These are phyloP conservation scores for Dicyrtomina minuta DNA, from an alignment of 2,888 invertebrate species.

Conservation along the genomic window DNA sequence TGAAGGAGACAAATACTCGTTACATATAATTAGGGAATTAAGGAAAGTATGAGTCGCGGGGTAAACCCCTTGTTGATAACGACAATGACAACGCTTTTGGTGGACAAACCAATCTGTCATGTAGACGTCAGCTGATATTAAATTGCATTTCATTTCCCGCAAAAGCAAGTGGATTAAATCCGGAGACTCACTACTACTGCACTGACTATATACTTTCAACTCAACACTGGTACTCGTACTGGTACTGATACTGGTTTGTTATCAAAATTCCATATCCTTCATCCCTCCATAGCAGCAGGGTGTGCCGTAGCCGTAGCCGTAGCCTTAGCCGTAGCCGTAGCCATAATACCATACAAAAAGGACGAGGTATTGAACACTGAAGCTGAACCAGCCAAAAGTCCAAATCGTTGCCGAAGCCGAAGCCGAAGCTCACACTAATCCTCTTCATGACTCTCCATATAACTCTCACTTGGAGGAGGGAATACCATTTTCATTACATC, in stretches of 20 bases:
- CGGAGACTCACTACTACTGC: not conserved
- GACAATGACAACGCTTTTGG: not conserved
- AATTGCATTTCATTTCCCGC: conserved; percentile 19
- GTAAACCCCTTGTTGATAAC: conserved; percentile 2
- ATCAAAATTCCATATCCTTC: too few species aligned
- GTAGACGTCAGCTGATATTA: conserved; percentile 18
- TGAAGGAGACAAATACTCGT: not conserved
- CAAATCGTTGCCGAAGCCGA: too few species aligned
- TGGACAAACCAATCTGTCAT: conserved; percentile 26
- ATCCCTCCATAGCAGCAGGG: too few species aligned
- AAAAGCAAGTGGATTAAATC: conserved; percentile 13
- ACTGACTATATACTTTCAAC: too few species aligned
- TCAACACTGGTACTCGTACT: too few species aligned
- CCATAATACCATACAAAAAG: not conserved
- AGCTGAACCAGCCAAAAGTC: too few species aligned
- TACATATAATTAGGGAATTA: not conserved
- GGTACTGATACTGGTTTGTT: too few species aligned
- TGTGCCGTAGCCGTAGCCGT: too few species aligned
- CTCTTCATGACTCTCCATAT: not conserved
- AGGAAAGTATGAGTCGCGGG: not conserved
- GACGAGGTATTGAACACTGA: not conserved
- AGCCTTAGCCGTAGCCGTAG: too few species aligned
- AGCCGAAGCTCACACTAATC: too few species aligned
- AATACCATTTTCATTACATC: conserved; percentile 3
- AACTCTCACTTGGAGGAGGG: too few species aligned